phyloP scores from a whole-genome alignment of 2,888 invertebrate genomes.

The Odontomyia ornata region DNA sequence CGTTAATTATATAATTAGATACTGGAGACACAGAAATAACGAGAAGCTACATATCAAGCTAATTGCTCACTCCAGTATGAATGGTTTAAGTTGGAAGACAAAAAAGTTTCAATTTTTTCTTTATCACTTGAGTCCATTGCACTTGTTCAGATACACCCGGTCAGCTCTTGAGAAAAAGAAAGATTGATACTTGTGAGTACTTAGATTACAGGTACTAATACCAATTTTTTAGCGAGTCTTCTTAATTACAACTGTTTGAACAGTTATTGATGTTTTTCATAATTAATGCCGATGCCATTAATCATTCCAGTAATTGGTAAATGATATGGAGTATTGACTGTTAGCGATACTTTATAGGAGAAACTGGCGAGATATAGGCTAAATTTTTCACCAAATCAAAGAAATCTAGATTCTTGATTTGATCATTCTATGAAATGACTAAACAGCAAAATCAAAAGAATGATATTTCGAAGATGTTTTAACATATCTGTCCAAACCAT shows the following conservation, averaged over 20 bases:
- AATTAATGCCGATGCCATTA: constrained; percentile 13
- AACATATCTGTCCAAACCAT: too few species aligned
- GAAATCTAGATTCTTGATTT: too few species aligned
- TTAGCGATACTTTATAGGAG: too few species aligned
- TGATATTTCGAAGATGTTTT: too few species aligned
- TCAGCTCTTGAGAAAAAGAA: neutral
- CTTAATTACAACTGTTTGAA: constrained; percentile 26
- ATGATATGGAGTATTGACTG: neutral
- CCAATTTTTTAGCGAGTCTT: neutral
- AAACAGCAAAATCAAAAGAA: too few species aligned
- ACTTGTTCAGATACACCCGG: neutral
- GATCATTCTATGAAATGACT: too few species aligned
- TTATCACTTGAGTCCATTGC: neutral
- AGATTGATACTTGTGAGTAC: neutral
- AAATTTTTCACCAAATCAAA: too few species aligned
- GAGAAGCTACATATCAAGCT: neutral
- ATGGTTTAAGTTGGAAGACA: neutral
- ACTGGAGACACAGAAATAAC: neutral
- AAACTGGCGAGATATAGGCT: too few species aligned
- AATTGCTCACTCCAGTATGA: constrained; percentile 1
- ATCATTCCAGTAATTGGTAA: constrained; percentile 17
- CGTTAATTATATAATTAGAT: neutral
- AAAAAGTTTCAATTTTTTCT: neutral
- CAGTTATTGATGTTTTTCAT: constrained; percentile 25
- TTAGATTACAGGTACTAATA: neutral